Evolutionary conservation across 2,113 vertebrate species (phyloP), one percentile per base, ranked within the genome.

Genomic region (Gasterosteus aculeatus): DNA sequence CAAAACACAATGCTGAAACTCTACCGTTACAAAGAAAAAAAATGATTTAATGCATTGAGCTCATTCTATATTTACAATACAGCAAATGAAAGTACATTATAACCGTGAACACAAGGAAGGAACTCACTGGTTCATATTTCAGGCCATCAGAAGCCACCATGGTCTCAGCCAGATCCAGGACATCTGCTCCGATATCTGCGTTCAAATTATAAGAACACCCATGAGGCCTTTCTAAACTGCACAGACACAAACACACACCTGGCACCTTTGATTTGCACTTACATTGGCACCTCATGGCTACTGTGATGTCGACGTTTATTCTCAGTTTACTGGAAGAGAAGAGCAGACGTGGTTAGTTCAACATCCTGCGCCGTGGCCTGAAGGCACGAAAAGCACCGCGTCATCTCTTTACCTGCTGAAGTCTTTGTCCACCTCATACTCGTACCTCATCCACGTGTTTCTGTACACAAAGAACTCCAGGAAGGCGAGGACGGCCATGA

Each of bases 251-350:
- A 38, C 19, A 64, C 14, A 42, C n/a, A 60, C 2, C 26, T 31
- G 5, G 39, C 3, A 60, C 2, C 26, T 31, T 11, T 41, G 5
- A 2, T 16, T 44, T 58, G 56, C 90, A 98, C 98, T 99, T 94
- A 99, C 98, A 97, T 0, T 99, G 97, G 90, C 98, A 99, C 77
- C 95, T 96, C 98, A 99, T 99, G 85, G 98, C 98, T 85, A 99
- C 97, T 8, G 98, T 99, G 76, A 99, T 97, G 89, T 99, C 97
- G 88, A 99, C 94, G 86, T 99, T 99, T 87, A 99, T 96, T 90
- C 95, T 95, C 88, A 99, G 93, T 92, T 99, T 99, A 90, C 98
- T 99, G 90, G 49, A 56, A 74, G 92, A 16, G 83, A 88, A 85
- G n/a, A n/a, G n/a, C n/a, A n/a, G 82, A 35, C 38, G n/a, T 68